A percentile compares a stretch with the other conserved stretches of the same genome.
phyloP scores from a whole-genome alignment of 2,797 vertebrate species.

The Microctenopoma steveboyesi region DNA sequence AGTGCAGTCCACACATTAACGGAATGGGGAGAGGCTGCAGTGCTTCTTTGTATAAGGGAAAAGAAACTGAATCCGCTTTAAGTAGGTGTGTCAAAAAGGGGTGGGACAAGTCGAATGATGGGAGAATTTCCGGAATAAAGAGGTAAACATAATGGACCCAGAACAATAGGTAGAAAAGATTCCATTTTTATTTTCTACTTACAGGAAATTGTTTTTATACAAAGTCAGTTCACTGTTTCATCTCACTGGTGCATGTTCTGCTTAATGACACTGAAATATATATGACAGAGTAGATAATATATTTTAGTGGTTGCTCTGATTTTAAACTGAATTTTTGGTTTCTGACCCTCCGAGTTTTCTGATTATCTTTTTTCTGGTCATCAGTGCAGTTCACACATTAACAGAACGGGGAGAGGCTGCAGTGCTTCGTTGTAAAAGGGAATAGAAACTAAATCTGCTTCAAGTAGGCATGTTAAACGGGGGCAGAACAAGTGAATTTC shows the following conservation, averaged over 20 bases:
- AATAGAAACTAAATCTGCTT: not conserved
- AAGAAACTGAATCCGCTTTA: not conserved
- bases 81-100: conserved; percentile 31
- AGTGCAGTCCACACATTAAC: not conserved
- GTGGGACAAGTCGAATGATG: not conserved
- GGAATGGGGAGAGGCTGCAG: not conserved
- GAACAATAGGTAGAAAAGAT: too few relatives aligned
- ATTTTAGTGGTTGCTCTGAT: conserved; percentile 89
- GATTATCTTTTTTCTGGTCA: conserved; percentile 46
- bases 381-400: not conserved
- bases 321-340: conserved; percentile 81
- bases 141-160: not conserved
- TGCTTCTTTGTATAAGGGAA: not conserved
- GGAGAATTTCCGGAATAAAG: not conserved
- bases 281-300: conserved; percentile 97
- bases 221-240: too few relatives aligned
- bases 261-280: conserved; percentile 88
- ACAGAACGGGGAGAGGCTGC: not conserved
- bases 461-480: conserved; percentile 23
- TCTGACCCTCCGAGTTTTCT: conserved; percentile 54
- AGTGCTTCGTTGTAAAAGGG: not conserved
- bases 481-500: not conserved
- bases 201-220: too few relatives aligned
- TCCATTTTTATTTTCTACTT: too few relatives aligned
- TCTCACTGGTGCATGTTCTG: conserved; percentile 86